These are phyloP conservation scores for Muscicapa comitata DNA, from an alignment of 2,797 vertebrate genomes.

Conservation along the genomic window DNA sequence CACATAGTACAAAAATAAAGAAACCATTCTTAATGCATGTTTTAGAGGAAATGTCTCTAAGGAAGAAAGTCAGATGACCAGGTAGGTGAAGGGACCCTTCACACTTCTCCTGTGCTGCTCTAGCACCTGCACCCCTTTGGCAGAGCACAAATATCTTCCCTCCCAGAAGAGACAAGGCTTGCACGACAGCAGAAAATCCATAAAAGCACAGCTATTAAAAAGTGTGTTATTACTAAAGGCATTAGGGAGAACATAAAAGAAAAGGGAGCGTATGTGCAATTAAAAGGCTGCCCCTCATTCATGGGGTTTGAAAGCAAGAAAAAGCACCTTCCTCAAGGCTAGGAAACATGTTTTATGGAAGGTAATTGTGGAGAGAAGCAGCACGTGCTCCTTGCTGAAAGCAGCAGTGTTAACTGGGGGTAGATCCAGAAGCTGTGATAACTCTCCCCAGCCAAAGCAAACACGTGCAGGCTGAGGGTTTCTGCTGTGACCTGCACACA, in stretches of 20 bases:
- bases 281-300: not conserved
- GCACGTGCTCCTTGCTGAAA: not conserved
- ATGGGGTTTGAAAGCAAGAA: not conserved
- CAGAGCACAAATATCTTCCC: not conserved
- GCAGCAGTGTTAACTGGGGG: not conserved
- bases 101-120: not conserved
- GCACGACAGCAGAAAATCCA: not conserved
- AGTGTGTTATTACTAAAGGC: not conserved
- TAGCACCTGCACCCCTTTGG: not conserved
- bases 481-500: not conserved
- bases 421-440: not conserved
- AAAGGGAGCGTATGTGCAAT: fast-evolving
- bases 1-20: not conserved
- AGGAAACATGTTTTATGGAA: not conserved
- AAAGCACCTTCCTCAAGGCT: not conserved
- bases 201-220: not conserved
- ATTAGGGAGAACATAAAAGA: not conserved
- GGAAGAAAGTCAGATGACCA: not conserved
- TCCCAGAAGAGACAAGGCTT: not conserved
- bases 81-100: not conserved
- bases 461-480: not conserved
- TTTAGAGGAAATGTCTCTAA: not conserved
- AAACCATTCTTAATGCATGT: not conserved
- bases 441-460: not conserved
- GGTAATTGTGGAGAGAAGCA: not conserved